Percentiles rank a stretch among this genome's conserved stretches.
Conservation (phyloP, 92 coral and sea anemone genomes). For the Phenganax subtilis region DNA sequence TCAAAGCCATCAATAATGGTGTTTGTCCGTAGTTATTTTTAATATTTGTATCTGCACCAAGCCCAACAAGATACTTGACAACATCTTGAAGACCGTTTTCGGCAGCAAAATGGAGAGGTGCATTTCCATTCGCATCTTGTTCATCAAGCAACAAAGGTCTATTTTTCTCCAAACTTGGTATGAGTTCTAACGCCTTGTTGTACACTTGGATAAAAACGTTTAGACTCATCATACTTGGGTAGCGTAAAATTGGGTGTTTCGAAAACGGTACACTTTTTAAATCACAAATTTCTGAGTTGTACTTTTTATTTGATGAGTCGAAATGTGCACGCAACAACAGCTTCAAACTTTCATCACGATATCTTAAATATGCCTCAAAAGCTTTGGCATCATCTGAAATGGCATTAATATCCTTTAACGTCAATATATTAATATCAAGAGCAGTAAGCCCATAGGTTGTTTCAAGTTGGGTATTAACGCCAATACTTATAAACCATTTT, state of each 20-base stretch:
- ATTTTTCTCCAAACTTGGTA: not conserved
- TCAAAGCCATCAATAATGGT: not conserved
- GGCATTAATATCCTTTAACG: too few relatives aligned
- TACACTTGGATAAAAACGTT: not conserved
- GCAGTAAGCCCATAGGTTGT: conserved; percentile 44
- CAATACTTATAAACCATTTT: conserved; percentile 43
- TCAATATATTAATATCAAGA: conserved; percentile 7
- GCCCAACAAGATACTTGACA: not conserved
- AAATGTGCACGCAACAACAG: too few relatives aligned
- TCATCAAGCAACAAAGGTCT: not conserved
- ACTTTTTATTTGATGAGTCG: too few relatives aligned
- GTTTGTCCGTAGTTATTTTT: not conserved
- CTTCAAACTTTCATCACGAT: too few relatives aligned
- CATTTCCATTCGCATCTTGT: not conserved
- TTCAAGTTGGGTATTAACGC: conserved; percentile 36
- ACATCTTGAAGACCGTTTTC: not conserved
- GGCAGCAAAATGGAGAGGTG: not conserved
- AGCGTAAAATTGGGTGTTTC: too few relatives aligned
- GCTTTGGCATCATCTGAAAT: too few relatives aligned
- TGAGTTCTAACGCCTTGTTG: not conserved
- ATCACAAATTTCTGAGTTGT: too few relatives aligned
- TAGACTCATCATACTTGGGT: too few relatives aligned
- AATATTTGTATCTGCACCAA: not conserved
- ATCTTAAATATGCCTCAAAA: too few relatives aligned
- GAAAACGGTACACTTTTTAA: too few relatives aligned